Percentiles rank a stretch among this genome's conserved stretches.
phyloP scores from a whole-genome alignment of 2,797 vertebrate species.

The Gorsachius magnificus region DNA sequence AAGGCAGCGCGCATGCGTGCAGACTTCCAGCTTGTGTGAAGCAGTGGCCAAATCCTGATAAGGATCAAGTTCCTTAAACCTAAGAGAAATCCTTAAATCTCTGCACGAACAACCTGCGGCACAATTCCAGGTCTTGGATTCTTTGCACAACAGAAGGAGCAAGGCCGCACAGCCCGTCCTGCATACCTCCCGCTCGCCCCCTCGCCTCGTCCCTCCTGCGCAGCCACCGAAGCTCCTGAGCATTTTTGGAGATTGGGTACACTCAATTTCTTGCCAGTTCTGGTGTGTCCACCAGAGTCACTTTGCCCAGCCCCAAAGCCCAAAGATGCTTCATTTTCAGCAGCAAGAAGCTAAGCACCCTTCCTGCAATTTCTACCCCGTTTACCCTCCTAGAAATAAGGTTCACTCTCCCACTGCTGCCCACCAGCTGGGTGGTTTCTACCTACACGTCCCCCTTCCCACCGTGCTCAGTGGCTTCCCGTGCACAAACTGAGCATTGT shows the following conservation, averaged over 20 bases:
- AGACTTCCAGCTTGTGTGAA: neutral
- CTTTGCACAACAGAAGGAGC: neutral
- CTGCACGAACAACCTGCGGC: neutral
- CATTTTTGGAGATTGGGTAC: neutral
- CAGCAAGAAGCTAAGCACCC: neutral
- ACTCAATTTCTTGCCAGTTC: neutral
- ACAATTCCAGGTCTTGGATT: neutral
- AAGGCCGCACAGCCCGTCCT: neutral
- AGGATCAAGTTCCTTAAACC: neutral
- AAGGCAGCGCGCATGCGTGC: fast-evolving
- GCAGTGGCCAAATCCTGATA: neutral
- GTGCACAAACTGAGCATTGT: fast-evolving
- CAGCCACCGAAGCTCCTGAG: neutral
- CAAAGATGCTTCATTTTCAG: neutral
- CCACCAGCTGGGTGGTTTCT: neutral
- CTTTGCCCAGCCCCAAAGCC: fast-evolving
- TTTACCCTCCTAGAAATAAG: neutral
- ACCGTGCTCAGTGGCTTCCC: neutral
- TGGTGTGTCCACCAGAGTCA: neutral
- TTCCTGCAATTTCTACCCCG: neutral
- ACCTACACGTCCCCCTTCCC: neutral
- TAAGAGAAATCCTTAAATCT: neutral
- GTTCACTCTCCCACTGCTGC: neutral
- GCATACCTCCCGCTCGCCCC: fast-evolving
- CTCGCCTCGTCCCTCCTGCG: fast-evolving